These are phyloP conservation scores for Kradibia gibbosae DNA, from an alignment of 1,140 invertebrate species.

Conservation along the genomic window DNA sequence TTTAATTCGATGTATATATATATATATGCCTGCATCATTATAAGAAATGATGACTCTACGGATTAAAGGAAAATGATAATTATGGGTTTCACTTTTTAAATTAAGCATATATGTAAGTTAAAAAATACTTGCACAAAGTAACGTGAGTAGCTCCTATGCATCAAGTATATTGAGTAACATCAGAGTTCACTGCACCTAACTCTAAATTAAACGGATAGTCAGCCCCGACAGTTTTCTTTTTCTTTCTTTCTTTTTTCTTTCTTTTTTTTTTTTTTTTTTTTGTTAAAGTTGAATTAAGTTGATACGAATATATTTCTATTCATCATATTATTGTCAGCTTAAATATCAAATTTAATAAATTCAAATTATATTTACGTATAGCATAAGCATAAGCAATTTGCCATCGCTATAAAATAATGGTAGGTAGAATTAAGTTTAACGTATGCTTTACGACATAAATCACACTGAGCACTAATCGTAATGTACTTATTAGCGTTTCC, in stretches of 20 bases:
- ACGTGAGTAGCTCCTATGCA: not conserved
- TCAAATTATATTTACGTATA: not conserved
- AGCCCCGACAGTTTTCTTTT: constrained; percentile 25
- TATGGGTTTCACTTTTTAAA: not conserved
- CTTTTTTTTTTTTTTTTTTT: constrained; percentile 25
- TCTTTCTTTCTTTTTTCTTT: too few relatives aligned
- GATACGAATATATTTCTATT: constrained; percentile 1
- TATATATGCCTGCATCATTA: too few relatives aligned
- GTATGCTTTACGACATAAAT: not conserved
- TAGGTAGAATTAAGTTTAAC: not conserved
- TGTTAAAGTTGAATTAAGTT: not conserved
- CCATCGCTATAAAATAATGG: not conserved
- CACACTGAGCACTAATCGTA: not conserved
- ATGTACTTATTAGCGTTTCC: not conserved
- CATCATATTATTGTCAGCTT: not conserved
- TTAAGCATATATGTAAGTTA: not conserved
- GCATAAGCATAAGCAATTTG: not conserved
- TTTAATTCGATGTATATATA: too few relatives aligned
- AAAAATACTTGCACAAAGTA: not conserved
- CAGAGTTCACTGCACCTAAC: constrained; percentile 29
- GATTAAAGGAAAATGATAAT: not conserved
- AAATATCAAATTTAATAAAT: not conserved
- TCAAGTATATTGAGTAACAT: constrained; percentile 22
- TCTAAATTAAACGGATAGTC: constrained; percentile 18
- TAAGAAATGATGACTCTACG: too few relatives aligned